Evolutionary conservation across 2,113 vertebrate genomes (phyloP).

Genomic region (Sorex araneus): DNA sequence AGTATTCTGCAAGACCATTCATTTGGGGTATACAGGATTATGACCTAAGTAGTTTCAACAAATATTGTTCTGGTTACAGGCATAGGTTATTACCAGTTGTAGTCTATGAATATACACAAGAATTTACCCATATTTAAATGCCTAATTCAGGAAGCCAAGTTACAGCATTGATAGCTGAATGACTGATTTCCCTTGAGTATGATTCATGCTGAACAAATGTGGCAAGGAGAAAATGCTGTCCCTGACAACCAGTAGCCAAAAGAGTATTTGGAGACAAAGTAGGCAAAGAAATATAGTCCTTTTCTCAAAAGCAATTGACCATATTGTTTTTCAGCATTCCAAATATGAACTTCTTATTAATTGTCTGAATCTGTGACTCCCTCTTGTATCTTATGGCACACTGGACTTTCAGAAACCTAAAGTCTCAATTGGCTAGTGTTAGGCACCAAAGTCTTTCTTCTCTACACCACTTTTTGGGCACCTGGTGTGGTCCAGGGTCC

Average conservation of each 20-base stretch:
- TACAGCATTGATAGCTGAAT: neutral
- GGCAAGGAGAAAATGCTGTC: neutral
- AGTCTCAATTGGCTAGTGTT: neutral
- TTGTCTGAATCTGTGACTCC: neutral
- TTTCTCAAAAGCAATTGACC: neutral
- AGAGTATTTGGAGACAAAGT: neutral
- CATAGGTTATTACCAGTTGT: neutral
- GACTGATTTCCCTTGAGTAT: neutral
- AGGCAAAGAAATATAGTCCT: neutral
- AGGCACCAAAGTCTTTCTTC: too few species aligned
- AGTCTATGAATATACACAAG: neutral
- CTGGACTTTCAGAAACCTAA: slow-evolving; percentile 1
- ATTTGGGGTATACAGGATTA: neutral
- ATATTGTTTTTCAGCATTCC: neutral
- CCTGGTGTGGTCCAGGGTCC: too few species aligned
- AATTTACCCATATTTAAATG: neutral
- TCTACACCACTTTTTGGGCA: too few species aligned
- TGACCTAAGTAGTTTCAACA: neutral
- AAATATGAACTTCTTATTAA: neutral
- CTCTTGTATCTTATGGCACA: neutral
- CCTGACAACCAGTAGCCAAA: neutral
- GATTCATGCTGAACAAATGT: neutral
- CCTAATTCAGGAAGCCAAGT: neutral
- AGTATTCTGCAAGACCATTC: neutral
- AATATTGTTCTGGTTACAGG: neutral